These are phyloP conservation scores for Gonatopus flavifemur DNA, from an alignment of 1,140 invertebrate genomes.

Conservation along the genomic window DNA sequence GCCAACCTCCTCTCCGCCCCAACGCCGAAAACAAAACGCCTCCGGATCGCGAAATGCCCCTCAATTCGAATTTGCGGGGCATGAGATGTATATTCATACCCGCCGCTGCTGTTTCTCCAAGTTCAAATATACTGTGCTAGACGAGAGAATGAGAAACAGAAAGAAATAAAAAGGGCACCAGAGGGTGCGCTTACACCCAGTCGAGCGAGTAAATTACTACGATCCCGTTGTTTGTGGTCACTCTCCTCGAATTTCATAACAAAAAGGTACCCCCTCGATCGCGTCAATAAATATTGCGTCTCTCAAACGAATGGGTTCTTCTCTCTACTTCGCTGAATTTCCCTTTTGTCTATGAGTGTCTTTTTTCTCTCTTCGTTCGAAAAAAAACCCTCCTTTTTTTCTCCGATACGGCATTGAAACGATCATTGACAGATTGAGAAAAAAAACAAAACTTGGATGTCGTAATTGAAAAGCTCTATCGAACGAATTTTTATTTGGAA, in stretches of 20 bases:
- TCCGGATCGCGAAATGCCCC: slow-evolving; percentile 44
- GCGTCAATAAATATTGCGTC: slow-evolving; percentile 15
- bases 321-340: slow-evolving; percentile 4
- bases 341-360: slow-evolving; percentile 18
- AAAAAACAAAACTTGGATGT: too few relatives aligned
- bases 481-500: too few relatives aligned
- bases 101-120: too few relatives aligned
- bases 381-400: too few relatives aligned
- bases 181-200: slow-evolving; percentile 36
- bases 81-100: slow-evolving; percentile 14
- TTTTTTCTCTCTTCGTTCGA: background rate
- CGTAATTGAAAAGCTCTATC: too few relatives aligned
- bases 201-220: slow-evolving; percentile 40
- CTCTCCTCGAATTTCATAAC: slow-evolving; percentile 40
- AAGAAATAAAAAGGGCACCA: too few relatives aligned
- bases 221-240: slow-evolving; percentile 55
- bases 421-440: too few relatives aligned
- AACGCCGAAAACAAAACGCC: slow-evolving; percentile 57
- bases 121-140: too few relatives aligned
- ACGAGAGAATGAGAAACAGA: too few relatives aligned
- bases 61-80: slow-evolving; percentile 44
- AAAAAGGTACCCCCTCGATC: slow-evolving; percentile 28
- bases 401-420: too few relatives aligned
- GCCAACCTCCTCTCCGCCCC: slow-evolving; percentile 53
- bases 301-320: slow-evolving; percentile 13